phyloP scores from a whole-genome alignment of 2,113 vertebrate genomes.

The Alosa alosa region DNA sequence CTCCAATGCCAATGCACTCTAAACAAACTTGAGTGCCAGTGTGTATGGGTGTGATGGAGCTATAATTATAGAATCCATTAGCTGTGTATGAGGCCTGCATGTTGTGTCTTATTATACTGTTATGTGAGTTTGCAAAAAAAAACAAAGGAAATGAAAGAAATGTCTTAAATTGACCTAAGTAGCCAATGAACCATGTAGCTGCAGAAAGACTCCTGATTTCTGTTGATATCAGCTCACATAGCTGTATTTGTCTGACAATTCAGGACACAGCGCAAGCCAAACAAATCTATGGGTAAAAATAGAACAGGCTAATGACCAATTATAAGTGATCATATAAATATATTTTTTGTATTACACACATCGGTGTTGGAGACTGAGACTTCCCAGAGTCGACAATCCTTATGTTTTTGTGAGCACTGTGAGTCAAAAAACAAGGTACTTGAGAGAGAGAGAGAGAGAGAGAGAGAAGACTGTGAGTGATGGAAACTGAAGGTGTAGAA shows the following conservation, averaged over 20 bases:
- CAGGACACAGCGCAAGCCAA: neutral
- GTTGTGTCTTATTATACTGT: neutral
- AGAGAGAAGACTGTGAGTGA: neutral
- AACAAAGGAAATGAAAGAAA: neutral
- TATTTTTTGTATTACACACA: neutral
- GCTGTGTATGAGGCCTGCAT: neutral
- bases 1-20: neutral
- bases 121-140: neutral
- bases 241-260: neutral
- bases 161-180: neutral
- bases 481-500: neutral
- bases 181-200: neutral
- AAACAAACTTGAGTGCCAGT: constrained; percentile 1
- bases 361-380: neutral
- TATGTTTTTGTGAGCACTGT: neutral
- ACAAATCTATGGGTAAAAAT: neutral
- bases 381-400: neutral
- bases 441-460: neutral
- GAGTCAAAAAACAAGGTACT: neutral
- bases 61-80: constrained; percentile 7
- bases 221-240: neutral
- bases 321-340: neutral
- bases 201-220: neutral
- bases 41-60: neutral
- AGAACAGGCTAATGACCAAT: neutral